Conservation (phyloP, 23 tunicate species). For the Aplidium turbinatum region DNA sequence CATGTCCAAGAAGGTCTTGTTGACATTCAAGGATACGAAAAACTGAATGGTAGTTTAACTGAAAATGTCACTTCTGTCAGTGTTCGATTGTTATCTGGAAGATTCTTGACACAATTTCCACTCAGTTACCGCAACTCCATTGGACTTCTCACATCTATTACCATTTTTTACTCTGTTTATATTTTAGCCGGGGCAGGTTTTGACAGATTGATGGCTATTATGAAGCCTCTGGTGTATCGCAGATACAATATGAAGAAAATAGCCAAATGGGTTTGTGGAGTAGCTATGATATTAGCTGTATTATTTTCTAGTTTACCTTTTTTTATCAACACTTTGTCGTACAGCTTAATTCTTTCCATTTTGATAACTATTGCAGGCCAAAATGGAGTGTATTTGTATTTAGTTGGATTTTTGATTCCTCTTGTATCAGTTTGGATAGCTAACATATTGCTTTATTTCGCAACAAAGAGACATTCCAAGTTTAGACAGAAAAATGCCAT, state of each 20-base stretch:
- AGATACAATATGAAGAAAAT: constrained; percentile 54
- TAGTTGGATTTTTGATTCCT: constrained; percentile 47
- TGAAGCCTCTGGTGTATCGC: constrained; percentile 55
- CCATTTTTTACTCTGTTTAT: constrained; percentile 62
- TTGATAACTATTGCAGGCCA: constrained; percentile 28
- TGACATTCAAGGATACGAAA: constrained; percentile 24
- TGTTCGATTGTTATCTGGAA: constrained; percentile 29
- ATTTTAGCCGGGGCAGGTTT: constrained; percentile 71
- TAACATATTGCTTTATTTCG: constrained; percentile 40
- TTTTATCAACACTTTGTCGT: constrained; percentile 15
- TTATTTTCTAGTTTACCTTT: constrained; percentile 49
- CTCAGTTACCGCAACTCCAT: constrained; percentile 25
- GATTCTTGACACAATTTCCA: constrained; percentile 13
- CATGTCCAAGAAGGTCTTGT: neutral
- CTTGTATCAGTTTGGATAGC: constrained; percentile 64
- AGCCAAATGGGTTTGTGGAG: constrained; percentile 36
- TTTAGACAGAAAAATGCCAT: constrained; percentile 32
- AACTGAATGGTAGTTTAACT: constrained; percentile 10
- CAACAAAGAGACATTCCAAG: constrained; percentile 51
- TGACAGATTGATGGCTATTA: constrained; percentile 68
- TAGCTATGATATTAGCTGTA: constrained; percentile 41
- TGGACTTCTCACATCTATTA: constrained; percentile 61
- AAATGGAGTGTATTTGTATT: constrained; percentile 40
- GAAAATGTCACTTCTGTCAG: neutral
- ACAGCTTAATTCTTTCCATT: constrained; percentile 45